Conservation (phyloP, 64 coral and sea anemone species). For the Trachythela sp. region DNA sequence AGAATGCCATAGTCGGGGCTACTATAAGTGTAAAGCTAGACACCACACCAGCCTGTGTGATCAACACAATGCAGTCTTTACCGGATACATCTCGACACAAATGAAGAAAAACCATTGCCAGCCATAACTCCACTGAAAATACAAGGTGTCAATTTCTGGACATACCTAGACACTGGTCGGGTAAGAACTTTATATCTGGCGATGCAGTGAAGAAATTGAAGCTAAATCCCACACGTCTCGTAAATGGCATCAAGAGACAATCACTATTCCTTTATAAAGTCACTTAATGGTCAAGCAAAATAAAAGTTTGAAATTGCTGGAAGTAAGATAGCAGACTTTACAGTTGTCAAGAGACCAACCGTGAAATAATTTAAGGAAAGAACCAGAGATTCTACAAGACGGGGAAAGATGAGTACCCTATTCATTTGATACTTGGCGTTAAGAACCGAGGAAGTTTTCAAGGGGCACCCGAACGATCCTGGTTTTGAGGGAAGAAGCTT, state of each 20-base stretch:
- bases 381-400: constrained; percentile 34
- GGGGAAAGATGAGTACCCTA: constrained; percentile 32
- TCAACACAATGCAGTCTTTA: too few species aligned
- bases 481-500: constrained; percentile 38
- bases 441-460: constrained; percentile 34
- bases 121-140: constrained; percentile 4
- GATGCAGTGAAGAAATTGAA: background rate
- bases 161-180: constrained; percentile 32
- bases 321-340: constrained; percentile 47
- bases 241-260: constrained; percentile 42
- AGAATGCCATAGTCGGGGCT: too few species aligned
- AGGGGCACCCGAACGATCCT: constrained; percentile 42
- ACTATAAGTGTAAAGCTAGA: too few species aligned
- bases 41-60: too few species aligned
- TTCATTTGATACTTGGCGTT: too few species aligned
- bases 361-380: constrained; percentile 38
- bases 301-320: constrained; percentile 43
- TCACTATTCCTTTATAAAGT: constrained; percentile 45
- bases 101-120: constrained; percentile 39
- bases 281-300: constrained; percentile 1
- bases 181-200: background rate
- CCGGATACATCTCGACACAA: constrained; percentile 27
- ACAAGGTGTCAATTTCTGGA: background rate
- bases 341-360: constrained; percentile 38
- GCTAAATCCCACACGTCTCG: background rate